A percentile compares a stretch with the other conserved stretches of the same genome.
These are phyloP conservation scores for Equus przewalskii DNA, from an alignment of 2,113 vertebrate species.

Conservation along the genomic window DNA sequence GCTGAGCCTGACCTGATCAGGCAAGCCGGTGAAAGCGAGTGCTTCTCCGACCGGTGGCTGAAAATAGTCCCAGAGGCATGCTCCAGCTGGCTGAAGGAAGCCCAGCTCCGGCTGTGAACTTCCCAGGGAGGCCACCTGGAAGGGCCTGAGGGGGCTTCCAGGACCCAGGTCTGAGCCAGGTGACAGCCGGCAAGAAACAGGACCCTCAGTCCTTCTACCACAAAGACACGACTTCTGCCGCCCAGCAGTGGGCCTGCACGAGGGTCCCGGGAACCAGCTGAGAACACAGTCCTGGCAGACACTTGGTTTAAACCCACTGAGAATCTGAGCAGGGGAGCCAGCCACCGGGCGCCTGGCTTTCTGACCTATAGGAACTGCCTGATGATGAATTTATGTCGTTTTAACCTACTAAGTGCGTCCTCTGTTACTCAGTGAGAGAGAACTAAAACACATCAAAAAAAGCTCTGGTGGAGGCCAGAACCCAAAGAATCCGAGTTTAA, in stretches of 20 bases:
- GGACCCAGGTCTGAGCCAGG: not conserved
- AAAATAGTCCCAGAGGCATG: rapidly evolving
- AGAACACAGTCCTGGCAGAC: too few relatives aligned
- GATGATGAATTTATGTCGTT: rapidly evolving
- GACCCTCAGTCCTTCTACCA: too few relatives aligned
- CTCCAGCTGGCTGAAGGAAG: too few relatives aligned
- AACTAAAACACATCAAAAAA: not conserved
- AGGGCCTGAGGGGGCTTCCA: too few relatives aligned
- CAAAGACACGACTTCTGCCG: not conserved
- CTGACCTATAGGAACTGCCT: not conserved
- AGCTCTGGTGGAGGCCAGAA: not conserved
- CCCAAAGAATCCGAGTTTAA: rapidly evolving
- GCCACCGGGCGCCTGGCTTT: rapidly evolving
- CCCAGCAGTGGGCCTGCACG: rapidly evolving
- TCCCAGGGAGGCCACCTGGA: rapidly evolving
- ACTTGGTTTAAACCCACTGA: not conserved
- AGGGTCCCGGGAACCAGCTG: rapidly evolving
- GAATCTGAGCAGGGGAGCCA: too few relatives aligned
- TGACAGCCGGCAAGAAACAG: too few relatives aligned
- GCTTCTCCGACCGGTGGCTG: not conserved
- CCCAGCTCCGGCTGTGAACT: not conserved
- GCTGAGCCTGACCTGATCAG: not conserved
- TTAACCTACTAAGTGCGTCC: too few relatives aligned
- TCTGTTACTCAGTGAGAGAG: rapidly evolving
- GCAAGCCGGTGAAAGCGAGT: not conserved